Evolutionary conservation across 2,113 vertebrate genomes (phyloP), one percentile per base, ranked within the genome.

Genomic region (Pseudonaja textilis): DNA sequence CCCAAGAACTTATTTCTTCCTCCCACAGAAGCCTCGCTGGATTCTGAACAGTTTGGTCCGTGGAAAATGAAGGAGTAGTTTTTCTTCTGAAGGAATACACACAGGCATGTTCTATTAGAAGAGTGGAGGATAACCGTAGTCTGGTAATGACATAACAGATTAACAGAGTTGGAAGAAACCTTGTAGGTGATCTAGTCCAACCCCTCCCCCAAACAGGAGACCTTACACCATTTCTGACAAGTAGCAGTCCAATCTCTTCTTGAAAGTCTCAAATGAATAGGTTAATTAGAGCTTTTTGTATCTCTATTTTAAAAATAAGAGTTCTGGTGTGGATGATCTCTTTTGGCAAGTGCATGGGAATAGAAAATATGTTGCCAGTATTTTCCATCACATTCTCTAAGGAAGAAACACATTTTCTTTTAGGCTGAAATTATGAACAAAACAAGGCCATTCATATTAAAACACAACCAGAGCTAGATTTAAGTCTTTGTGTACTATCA

Each of bases 351-450:
- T 93, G 94, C 96, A 96, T 93, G 95, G 94, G 96, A 97, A 96
- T 95, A 96, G 96, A 97, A 90, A 96, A 97, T 96, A 88, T 61
- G 96, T 89, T 92, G 95, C 95, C 90, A 92, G 94, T 96, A 92
- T 96, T 97, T 97, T 97, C 93, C 96, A 95, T 97, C 94, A 97
- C 96, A 91, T 90, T 90, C 91, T 95, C 96, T 97, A 97, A 98
- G 95, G 89, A 97, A 97, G 95, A 96, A 97, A 96, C 94, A 96
- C 94, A 95, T 97, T 98, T 98, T 97, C 97, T 97, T 97, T 96
- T 93, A 96, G 96, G 97, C 96, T 97, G 97, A 97, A 95, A 0
- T 93, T 95, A 94, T 96, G 96, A 96, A 96, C 95, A 96, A 97
- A 97, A 98, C 97, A 97, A 97, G 96, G 87, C 96, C 96, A 95